Evolutionary conservation across 2,888 invertebrate species (phyloP).

Genomic region (Phaedon cochleariae): DNA sequence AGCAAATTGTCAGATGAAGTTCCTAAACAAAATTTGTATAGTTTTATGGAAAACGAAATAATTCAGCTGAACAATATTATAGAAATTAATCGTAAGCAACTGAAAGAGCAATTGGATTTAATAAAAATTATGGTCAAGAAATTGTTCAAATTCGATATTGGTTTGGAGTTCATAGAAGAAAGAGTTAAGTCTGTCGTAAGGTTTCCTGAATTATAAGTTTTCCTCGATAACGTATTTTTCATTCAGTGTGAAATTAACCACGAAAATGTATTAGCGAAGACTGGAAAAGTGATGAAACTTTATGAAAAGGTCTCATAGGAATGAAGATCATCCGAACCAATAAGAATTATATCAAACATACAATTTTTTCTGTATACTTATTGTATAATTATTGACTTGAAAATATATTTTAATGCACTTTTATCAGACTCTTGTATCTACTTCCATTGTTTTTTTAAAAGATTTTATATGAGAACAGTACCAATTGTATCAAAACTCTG

Average conservation of each 20-base stretch:
- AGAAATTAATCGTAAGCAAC: constrained; percentile 40
- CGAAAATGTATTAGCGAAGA: constrained; percentile 25
- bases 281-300: constrained; percentile 16
- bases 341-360: too few species aligned
- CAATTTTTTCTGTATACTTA: too few species aligned
- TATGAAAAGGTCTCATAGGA: constrained; percentile 2
- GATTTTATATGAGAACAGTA: too few species aligned
- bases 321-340: background rate
- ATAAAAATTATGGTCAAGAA: constrained; percentile 43
- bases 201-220: background rate
- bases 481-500: too few species aligned
- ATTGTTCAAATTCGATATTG: constrained; percentile 37
- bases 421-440: too few species aligned
- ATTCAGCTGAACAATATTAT: constrained; percentile 35
- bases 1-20: constrained; percentile 10
- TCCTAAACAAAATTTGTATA: constrained; percentile 22
- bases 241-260: constrained; percentile 33
- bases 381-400: too few species aligned
- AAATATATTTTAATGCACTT: too few species aligned
- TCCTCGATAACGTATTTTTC: constrained; percentile 15
- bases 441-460: too few species aligned
- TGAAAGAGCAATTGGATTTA: constrained; percentile 42
- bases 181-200: constrained; percentile 41
- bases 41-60: constrained; percentile 32
- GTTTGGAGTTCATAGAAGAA: constrained; percentile 39